Percentiles rank a stretch among this genome's conserved stretches.
Evolutionary conservation across 2,113 vertebrate genomes (phyloP).

Genomic region (Ivindomyrus marchei): DNA sequence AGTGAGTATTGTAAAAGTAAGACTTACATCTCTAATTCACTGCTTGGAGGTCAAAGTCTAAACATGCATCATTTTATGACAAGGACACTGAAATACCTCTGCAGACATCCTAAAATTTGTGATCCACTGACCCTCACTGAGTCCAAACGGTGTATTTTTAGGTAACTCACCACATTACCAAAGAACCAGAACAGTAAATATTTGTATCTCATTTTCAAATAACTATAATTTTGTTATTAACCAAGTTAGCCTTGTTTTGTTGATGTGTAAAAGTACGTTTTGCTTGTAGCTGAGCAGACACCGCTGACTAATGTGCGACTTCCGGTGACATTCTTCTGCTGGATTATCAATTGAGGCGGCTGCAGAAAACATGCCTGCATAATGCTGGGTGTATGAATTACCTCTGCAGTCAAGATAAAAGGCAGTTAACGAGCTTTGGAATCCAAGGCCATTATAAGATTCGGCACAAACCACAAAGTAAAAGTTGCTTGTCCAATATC

Average conservation of each 20-base stretch:
- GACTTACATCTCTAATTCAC: not conserved
- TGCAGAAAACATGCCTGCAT: not conserved
- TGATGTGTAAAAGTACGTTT: not conserved
- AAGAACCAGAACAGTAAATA: not conserved
- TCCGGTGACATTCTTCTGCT: not conserved
- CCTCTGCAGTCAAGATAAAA: not conserved
- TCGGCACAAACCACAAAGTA: not conserved
- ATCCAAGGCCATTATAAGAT: not conserved
- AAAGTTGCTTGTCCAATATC: not conserved
- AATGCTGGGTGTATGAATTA: not conserved
- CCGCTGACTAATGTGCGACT: not conserved
- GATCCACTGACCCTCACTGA: not conserved
- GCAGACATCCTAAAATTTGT: not conserved
- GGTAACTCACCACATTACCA: not conserved
- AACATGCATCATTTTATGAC: slow-evolving; percentile 1
- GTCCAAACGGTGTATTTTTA: not conserved
- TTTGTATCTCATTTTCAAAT: not conserved
- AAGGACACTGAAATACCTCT: not conserved
- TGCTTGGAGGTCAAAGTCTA: not conserved
- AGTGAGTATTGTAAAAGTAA: not conserved
- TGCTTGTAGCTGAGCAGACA: not conserved
- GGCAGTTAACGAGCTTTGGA: not conserved
- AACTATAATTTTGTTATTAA: not conserved
- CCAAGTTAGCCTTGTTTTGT: not conserved
- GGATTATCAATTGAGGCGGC: not conserved